phyloP scores from a whole-genome alignment of 2,888 invertebrate species.

The Epinotia bilunana region DNA sequence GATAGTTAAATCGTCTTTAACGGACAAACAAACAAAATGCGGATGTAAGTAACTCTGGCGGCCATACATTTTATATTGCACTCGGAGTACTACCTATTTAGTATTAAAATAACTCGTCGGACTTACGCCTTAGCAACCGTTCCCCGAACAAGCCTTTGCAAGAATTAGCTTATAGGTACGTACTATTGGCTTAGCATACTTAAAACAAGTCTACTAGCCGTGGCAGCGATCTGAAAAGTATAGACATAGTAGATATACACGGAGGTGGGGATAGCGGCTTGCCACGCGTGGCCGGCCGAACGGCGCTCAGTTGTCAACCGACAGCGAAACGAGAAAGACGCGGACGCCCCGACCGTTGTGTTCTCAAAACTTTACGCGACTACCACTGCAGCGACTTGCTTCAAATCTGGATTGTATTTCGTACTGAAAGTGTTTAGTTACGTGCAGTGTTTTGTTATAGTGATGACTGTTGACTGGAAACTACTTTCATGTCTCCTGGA shows the following conservation, averaged over 20 bases:
- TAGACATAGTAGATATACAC: constrained; percentile 31
- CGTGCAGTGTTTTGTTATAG: constrained; percentile 71
- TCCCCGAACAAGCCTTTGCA: not conserved
- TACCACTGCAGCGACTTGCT: constrained; percentile 68
- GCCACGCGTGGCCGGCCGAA: constrained; percentile 49
- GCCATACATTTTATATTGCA: no score
- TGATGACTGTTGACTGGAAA: constrained; percentile 80
- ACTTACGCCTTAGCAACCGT: not conserved
- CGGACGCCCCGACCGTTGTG: constrained; percentile 74
- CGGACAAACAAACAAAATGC: no score
- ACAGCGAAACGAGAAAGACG: constrained; percentile 81
- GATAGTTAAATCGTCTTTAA: no score
- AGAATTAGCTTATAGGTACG: constrained; percentile 28
- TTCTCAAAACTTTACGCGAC: constrained; percentile 82
- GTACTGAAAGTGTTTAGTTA: constrained; percentile 77
- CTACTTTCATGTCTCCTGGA: constrained; percentile 76
- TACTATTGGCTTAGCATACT: constrained; percentile 31
- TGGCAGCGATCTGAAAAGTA: constrained; percentile 37
- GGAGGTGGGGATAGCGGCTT: constrained; percentile 52
- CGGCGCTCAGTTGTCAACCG: constrained; percentile 72
- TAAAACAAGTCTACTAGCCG: constrained; percentile 39
- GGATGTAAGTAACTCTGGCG: no score
- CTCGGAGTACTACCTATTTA: no score
- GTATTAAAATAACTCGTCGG: not conserved
- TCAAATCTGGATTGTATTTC: constrained; percentile 50